Conservation (phyloP, 2,888 invertebrate species). For the Papilio elwesi region DNA sequence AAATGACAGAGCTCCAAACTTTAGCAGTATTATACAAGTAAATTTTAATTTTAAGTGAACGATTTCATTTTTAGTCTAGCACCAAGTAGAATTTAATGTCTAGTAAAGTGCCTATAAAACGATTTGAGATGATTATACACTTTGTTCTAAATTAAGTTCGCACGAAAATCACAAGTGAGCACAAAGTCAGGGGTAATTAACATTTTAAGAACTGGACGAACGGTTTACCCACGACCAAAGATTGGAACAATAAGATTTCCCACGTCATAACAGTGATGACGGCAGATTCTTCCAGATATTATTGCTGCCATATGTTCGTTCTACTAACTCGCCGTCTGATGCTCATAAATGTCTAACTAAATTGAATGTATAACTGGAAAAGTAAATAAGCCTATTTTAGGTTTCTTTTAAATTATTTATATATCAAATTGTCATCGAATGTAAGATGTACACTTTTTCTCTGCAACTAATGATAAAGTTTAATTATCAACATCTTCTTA, state of each 20-base stretch:
- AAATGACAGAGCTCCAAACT: too few species aligned
- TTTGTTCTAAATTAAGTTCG: constrained; percentile 49
- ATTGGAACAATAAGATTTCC: constrained; percentile 65
- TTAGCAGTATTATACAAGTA: background rate
- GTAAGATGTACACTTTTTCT: too few species aligned
- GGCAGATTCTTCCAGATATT: constrained; percentile 52
- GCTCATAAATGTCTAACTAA: background rate
- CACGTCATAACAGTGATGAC: constrained; percentile 75
- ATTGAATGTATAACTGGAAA: constrained; percentile 2
- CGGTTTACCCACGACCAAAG: constrained; percentile 67
- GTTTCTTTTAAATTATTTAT: too few species aligned
- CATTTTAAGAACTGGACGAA: constrained; percentile 63
- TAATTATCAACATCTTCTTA: too few species aligned
- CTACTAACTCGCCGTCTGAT: constrained; percentile 26
- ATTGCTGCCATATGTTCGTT: constrained; percentile 46
- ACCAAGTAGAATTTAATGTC: background rate
- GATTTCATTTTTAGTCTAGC: background rate
- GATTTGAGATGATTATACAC: constrained; percentile 43
- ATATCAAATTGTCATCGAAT: too few species aligned
- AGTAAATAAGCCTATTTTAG: background rate
- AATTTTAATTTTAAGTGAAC: background rate
- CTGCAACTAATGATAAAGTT: too few species aligned
- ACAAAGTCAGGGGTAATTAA: constrained; percentile 59
- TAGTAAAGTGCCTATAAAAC: background rate
- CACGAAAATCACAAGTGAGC: constrained; percentile 52